Evolutionary conservation across 1,140 invertebrate genomes (phyloP), one percentile per base, ranked within the genome.

Genomic region (Drosophila punjabiensis): DNA sequence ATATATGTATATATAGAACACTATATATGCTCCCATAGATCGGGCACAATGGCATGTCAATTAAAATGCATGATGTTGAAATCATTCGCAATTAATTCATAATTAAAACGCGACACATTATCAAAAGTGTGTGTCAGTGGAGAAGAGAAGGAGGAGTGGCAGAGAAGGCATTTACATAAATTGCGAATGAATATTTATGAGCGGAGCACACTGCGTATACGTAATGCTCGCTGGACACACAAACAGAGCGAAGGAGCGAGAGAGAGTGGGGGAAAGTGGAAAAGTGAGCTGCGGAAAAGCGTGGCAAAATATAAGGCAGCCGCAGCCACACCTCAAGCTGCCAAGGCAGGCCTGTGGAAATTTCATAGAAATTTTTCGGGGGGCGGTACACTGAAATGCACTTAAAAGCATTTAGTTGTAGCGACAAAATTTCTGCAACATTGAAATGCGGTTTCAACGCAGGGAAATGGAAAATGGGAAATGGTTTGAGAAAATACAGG

Each of bases 381-480:
- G 65, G 32, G 18, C 20, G 18, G 32, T 52, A 84, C 85, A 89
- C 73, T 73, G 61, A 90, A 89, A 76, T 89, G 86, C 86, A 89
- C 86, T 89, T 89, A 89, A 90, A 86, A 90, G 86, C 86, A 89
- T 89, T 90, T 90, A 85, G 86, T 90, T 89, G 85, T 90, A 64
- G 77, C 85, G 76, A 84, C 79, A 78, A 78, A 69, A 88, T 82
- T 58, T 88, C 48, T 50, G 78, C 70, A 84, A 79, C 82, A 82
- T 79, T 77, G 79, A 76, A 82, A 89, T 89, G 86, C 59, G 81
- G 85, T 81, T 58, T 20, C 55, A 63, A 33, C 39, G 32, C n/a
- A 3, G 47, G 28, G 14, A 30, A 41, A 13, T 9, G 58, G 24
- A n/a, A 45, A 32, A 8, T 18, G 35, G 39, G 20, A 61, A 48